A percentile compares a stretch with the other conserved stretches of the same genome.
These are phyloP conservation scores for Tetropium fuscum DNA, from an alignment of 2,888 invertebrate genomes.

Conservation along the genomic window DNA sequence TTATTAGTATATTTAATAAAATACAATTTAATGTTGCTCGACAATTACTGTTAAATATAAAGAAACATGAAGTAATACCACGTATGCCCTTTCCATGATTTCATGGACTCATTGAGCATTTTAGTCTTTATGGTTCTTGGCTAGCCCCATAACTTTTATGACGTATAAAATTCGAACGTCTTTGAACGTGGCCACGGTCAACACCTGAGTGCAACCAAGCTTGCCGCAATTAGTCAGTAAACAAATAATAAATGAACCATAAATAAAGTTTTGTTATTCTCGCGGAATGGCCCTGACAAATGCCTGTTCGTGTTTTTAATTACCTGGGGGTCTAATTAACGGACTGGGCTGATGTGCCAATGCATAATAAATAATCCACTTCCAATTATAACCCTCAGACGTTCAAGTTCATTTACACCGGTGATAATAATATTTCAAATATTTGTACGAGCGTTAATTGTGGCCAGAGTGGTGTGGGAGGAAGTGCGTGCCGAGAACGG, in stretches of 20 bases:
- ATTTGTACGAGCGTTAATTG: constrained; percentile 50
- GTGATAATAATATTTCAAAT: constrained; percentile 65
- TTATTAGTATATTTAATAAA: too few species aligned
- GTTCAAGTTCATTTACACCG: constrained; percentile 61
- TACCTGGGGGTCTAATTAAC: constrained; percentile 40
- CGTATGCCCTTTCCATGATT: too few species aligned
- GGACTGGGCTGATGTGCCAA: constrained; percentile 55
- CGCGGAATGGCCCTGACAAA: constrained; percentile 3
- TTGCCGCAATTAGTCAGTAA: constrained; percentile 61
- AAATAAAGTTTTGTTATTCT: constrained; percentile 52
- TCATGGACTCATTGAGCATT: too few species aligned
- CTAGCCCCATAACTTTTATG: background rate
- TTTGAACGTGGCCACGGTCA: background rate
- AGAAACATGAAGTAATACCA: too few species aligned
- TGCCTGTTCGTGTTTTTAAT: constrained; percentile 35
- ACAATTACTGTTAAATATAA: too few species aligned
- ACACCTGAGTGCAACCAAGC: constrained; percentile 23
- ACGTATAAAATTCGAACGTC: background rate
- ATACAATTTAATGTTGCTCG: too few species aligned
- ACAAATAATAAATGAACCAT: constrained; percentile 64
- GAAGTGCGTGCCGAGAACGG: constrained; percentile 18
- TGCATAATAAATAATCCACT: constrained; percentile 63
- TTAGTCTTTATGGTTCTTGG: too few species aligned
- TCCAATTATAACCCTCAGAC: constrained; percentile 63
- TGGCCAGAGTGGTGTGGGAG: constrained; percentile 16